Percentiles rank a stretch among this genome's conserved stretches.
phyloP scores from a whole-genome alignment of 2,113 vertebrate species.

The Cervus canadensis region DNA sequence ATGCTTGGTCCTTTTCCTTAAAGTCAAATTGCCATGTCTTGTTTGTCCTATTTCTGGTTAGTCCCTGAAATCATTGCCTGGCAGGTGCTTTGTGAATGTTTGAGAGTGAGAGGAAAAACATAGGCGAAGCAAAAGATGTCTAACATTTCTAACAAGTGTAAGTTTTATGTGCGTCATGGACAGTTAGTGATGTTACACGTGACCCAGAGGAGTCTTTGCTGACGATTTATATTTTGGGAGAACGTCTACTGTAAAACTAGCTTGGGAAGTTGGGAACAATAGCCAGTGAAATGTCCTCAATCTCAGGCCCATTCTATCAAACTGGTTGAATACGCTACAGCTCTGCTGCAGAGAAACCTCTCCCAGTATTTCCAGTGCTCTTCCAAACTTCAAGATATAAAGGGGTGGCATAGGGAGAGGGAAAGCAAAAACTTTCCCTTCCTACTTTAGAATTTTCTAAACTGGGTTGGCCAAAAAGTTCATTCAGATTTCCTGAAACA shows the following conservation, averaged over 20 bases:
- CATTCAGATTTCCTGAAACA: neutral
- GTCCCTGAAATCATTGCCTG: neutral
- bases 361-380: neutral
- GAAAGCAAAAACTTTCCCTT: neutral
- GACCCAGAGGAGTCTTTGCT: neutral
- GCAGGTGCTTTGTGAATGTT: neutral
- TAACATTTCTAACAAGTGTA: neutral
- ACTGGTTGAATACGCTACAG: accelerated
- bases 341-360: neutral
- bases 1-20: neutral
- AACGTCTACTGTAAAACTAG: neutral
- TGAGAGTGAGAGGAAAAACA: neutral
- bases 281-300: neutral
- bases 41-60: neutral
- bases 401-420: accelerated
- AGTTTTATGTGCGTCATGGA: neutral
- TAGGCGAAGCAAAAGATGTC: neutral
- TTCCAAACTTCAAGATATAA: neutral
- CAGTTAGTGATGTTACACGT: neutral
- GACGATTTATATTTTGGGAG: neutral
- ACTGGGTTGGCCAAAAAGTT: neutral
- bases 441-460: neutral
- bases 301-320: neutral
- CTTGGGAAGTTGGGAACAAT: neutral
- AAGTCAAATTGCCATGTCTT: neutral